A percentile compares a stretch with the other conserved stretches of the same genome.
phyloP scores from a whole-genome alignment of 1,140 invertebrate genomes.

The Formica selysi region DNA sequence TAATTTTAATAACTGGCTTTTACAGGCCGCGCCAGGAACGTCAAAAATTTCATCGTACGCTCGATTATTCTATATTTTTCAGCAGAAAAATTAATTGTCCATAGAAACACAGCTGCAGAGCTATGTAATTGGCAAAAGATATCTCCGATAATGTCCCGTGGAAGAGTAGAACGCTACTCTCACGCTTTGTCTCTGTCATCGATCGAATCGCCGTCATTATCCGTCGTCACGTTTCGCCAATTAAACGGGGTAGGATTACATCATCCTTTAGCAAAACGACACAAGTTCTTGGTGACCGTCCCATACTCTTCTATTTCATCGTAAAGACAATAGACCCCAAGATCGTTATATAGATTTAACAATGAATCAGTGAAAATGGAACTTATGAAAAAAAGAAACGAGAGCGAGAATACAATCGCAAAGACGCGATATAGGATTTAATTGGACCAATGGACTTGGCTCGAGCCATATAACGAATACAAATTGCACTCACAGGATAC shows the following conservation, averaged over 20 bases:
- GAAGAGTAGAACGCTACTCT: conserved; percentile 35
- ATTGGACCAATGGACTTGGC: conserved; percentile 57
- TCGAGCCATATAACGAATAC: conserved; percentile 37
- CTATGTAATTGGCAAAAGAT: conserved; percentile 36
- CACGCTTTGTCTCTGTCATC: conserved; percentile 44
- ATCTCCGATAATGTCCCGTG: neutral
- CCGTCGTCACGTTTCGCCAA: conserved; percentile 76
- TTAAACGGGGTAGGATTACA: conserved; percentile 71
- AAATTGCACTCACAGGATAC: conserved; percentile 12
- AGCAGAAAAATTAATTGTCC: conserved; percentile 34
- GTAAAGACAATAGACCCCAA: conserved; percentile 45
- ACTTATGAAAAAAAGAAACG: conserved; percentile 43
- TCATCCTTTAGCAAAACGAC: conserved; percentile 63
- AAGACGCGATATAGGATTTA: conserved; percentile 53
- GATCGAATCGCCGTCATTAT: conserved; percentile 74
- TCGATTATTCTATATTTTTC: conserved; percentile 1
- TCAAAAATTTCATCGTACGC: conserved; percentile 5
- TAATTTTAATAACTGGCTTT: conserved; percentile 4
- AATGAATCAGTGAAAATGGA: conserved; percentile 46
- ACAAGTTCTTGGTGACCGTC: conserved; percentile 51
- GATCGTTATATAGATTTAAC: conserved; percentile 53
- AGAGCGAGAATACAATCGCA: conserved; percentile 24
- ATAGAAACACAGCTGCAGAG: conserved; percentile 13
- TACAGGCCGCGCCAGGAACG: neutral
- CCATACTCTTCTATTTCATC: conserved; percentile 21